Evolutionary conservation across 2,888 invertebrate species (phyloP), one percentile per base, ranked within the genome.

Genomic region (Furcula furcula): DNA sequence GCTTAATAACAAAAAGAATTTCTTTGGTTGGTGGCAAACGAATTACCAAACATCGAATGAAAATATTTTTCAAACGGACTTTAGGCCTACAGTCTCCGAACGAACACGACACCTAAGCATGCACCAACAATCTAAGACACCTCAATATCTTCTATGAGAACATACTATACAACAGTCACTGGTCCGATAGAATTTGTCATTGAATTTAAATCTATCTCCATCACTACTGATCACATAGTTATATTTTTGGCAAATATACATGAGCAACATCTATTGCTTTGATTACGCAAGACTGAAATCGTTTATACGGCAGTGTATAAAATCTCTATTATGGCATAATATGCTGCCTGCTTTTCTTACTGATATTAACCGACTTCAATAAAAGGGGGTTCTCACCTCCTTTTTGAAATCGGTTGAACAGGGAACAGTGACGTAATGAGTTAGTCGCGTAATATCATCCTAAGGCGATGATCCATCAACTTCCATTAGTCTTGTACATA

Each of bases 51-150:
- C 4, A 14, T 14, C 3, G 7, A 9, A 7, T 1, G 9, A 26
- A n/a, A n/a, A n/a, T n/a, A n/a, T n/a, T n/a, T n/a, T n/a, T n/a
- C n/a, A n/a, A n/a, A n/a, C n/a, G n/a, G 7, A 20, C 16, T 20
- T 2, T 14, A 13, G 42, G 48, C 55, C 58, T 60, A 59, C 47
- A 65, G 61, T 60, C 69, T 66, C 65, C 42, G 56, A 56, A 57
- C 36, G 29, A 34, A 65, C 58, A 63, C 63, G 55, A 64, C 52
- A 45, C 56, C 60, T 75, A 68, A 61, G 71, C 73, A 80, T 76
- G 77, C 80, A 84, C 80, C 80, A 85, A 83, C 85, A 75, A 76
- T 77, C 86, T 85, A 86, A 80, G 81, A 83, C 77, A 78, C 79
- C 68, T 78, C 70, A 76, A 73, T 76, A 78, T 69, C 62, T 62